phyloP scores from a whole-genome alignment of 2,797 vertebrate species.

The Anas bahamensis region DNA sequence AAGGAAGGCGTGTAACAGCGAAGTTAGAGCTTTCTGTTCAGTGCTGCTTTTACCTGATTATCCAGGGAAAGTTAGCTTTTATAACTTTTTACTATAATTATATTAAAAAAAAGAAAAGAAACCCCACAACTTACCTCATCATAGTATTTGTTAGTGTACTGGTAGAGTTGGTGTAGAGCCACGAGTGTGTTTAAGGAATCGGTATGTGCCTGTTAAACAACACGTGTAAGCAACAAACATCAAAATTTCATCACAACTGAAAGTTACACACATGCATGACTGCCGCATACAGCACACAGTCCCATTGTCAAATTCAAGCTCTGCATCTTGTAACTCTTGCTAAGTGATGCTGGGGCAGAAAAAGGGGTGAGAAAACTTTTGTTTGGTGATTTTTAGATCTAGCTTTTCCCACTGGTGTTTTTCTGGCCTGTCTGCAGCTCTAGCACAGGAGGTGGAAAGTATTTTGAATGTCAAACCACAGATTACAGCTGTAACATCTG shows the following conservation, averaged over 20 bases:
- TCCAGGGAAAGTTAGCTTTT: neutral
- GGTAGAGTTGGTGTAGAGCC: conserved; percentile 96
- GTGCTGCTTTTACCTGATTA: neutral
- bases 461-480: neutral
- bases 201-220: conserved; percentile 87
- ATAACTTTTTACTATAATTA: neutral
- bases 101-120: neutral
- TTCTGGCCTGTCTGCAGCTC: neutral
- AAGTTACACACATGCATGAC: neutral
- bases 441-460: neutral
- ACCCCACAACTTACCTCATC: conserved; percentile 86
- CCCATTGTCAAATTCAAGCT: neutral
- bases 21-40: neutral
- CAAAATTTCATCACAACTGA: neutral
- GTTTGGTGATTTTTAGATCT: neutral
- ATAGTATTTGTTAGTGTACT: conserved; percentile 98
- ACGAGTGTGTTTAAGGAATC: conserved; percentile 95
- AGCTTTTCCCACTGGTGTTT: neutral
- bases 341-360: neutral
- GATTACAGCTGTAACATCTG: conserved; percentile 3
- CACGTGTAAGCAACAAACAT: conserved; percentile 25
- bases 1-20: neutral
- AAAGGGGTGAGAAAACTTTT: neutral
- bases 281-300: neutral
- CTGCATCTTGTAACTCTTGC: neutral